Percentiles rank a stretch among this genome's conserved stretches.
These are phyloP conservation scores for Brachyalestes nurse DNA, from an alignment of 2,797 vertebrate species.

Conservation along the genomic window DNA sequence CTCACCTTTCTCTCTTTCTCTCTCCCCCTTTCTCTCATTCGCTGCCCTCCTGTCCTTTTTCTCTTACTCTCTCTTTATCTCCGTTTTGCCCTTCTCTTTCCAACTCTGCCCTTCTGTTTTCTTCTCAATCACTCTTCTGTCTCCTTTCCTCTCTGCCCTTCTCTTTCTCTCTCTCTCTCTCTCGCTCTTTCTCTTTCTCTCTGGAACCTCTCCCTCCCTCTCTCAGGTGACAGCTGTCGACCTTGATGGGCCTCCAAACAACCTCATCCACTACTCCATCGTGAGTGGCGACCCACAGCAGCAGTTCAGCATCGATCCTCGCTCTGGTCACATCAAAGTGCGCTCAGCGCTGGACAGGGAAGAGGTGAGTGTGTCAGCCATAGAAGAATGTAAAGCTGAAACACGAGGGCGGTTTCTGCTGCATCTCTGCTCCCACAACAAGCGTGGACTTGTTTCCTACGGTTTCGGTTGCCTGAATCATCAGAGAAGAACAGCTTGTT, in stretches of 20 bases:
- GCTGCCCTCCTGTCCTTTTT: slow-evolving; percentile 23
- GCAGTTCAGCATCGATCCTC: slow-evolving; percentile 87
- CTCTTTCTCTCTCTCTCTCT: not conserved
- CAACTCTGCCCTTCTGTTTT: not conserved
- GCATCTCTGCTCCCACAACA: not conserved
- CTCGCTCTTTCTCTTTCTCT: not conserved
- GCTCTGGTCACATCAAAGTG: slow-evolving; percentile 84
- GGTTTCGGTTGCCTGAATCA: slow-evolving; percentile 30
- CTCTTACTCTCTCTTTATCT: slow-evolving; percentile 17
- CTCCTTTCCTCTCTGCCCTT: not conserved
- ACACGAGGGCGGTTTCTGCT: not conserved
- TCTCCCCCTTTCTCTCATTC: slow-evolving; percentile 1
- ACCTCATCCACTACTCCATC: slow-evolving; percentile 87
- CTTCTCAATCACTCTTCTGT: not conserved
- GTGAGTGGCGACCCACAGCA: slow-evolving; percentile 85
- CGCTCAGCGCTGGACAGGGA: slow-evolving; percentile 89
- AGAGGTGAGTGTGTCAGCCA: slow-evolving; percentile 81
- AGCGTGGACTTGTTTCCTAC: slow-evolving; percentile 31
- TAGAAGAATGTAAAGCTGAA: not conserved
- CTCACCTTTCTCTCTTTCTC: not conserved
- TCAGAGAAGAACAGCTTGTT: slow-evolving; percentile 27
- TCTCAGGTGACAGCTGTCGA: slow-evolving; percentile 89
- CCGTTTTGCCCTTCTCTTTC: not conserved
- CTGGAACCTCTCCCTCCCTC: slow-evolving; percentile 13
- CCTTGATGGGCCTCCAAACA: slow-evolving; percentile 87